Percentiles rank a stretch among this genome's conserved stretches.
These are phyloP conservation scores for Xenopus borealis DNA, from an alignment of 2,113 vertebrate genomes.

Conservation along the genomic window DNA sequence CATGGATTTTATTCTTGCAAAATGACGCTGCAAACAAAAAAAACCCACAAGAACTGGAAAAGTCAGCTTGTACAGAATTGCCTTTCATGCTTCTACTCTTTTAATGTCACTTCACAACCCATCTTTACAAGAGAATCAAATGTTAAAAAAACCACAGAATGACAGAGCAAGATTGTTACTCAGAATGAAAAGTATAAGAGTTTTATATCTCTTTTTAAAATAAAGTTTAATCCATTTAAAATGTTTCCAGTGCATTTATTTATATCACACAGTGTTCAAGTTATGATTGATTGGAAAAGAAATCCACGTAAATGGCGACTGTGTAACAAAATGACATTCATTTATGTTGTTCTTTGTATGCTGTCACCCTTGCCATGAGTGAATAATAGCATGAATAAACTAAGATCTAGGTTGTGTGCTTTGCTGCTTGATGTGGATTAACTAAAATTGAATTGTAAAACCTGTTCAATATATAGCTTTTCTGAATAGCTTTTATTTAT, in stretches of 20 bases:
- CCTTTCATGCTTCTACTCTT: too few species aligned
- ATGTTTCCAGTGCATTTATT: conserved; percentile 5
- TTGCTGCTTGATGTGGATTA: conserved; percentile 33
- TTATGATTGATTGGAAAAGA: conserved; percentile 39
- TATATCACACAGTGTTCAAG: conserved; percentile 10
- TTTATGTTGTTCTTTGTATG: conserved; percentile 38
- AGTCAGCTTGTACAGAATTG: too few species aligned
- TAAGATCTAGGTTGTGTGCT: conserved; percentile 12
- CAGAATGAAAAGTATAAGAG: background rate
- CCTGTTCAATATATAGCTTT: conserved; percentile 2
- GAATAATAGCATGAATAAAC: conserved; percentile 33
- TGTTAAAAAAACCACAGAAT: background rate
- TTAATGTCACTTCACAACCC: too few species aligned
- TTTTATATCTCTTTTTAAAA: conserved; percentile 14
- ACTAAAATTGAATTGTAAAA: conserved; percentile 40
- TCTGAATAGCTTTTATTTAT: background rate
- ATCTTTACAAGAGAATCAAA: too few species aligned
- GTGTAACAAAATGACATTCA: conserved; percentile 37
- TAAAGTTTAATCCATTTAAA: conserved; percentile 19
- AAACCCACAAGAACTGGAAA: too few species aligned
- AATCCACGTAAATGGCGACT: conserved; percentile 27
- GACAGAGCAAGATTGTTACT: conserved; percentile 1
- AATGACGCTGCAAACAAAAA: too few species aligned
- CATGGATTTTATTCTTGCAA: too few species aligned
- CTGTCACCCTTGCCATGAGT: conserved; percentile 34